These are phyloP conservation scores for Drosophila meridiana DNA, from an alignment of 2,888 invertebrate species.

Conservation along the genomic window DNA sequence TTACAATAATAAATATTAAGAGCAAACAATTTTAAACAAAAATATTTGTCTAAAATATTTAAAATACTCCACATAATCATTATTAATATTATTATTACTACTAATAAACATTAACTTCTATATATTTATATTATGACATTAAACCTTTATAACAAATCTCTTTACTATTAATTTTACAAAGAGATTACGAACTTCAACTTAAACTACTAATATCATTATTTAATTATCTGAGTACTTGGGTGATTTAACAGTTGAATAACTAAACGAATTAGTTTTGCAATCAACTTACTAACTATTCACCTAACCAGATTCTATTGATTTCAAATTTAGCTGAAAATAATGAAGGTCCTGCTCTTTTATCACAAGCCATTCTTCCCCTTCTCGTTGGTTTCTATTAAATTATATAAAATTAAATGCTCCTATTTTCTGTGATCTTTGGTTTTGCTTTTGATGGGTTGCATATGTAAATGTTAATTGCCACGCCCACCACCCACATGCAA, in stretches of 20 bases:
- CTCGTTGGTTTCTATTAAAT: neutral
- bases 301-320: neutral
- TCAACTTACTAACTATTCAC: neutral
- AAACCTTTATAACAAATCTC: neutral
- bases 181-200: neutral
- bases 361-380: neutral
- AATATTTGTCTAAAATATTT: neutral
- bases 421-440: constrained; percentile 22
- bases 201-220: too few species aligned
- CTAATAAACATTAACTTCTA: neutral
- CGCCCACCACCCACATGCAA: constrained; percentile 31
- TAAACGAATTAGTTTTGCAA: neutral
- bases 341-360: neutral
- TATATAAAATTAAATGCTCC: constrained; percentile 16
- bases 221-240: neutral
- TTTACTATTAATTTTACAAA: neutral
- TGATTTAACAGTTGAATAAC: neutral
- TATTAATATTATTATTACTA: neutral
- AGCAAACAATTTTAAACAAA: neutral
- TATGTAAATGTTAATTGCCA: constrained; percentile 60
- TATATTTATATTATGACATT: neutral
- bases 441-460: constrained; percentile 40
- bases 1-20: too few species aligned
- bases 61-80: neutral
- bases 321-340: too few species aligned